Evolutionary conservation across 2,113 vertebrate species (phyloP).

Genomic region (Dipodomys stephensi): DNA sequence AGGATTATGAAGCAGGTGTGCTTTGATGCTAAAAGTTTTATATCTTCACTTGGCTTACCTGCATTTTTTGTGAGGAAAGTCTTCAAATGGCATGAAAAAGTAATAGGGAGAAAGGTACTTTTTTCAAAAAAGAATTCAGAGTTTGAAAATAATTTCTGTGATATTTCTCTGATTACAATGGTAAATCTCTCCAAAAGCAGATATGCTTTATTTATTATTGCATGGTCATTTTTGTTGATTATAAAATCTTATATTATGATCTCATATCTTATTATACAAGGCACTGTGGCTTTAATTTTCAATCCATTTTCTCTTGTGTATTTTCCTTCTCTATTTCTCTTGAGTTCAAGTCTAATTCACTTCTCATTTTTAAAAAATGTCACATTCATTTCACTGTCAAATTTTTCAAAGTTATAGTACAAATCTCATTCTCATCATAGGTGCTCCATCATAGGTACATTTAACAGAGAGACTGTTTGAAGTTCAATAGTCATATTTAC

Average conservation of each 20-base stretch:
- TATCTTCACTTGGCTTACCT: background rate
- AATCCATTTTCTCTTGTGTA: constrained; percentile 23
- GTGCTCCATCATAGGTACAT: background rate
- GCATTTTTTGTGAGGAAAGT: background rate
- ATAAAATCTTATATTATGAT: constrained; percentile 4
- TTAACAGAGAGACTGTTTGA: constrained; percentile 51
- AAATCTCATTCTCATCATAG: constrained; percentile 46
- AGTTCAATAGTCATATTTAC: constrained; percentile 58
- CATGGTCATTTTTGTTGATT: background rate
- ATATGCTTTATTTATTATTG: constrained; percentile 4
- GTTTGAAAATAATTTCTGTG: background rate
- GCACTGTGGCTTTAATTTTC: constrained; percentile 9
- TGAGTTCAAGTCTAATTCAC: background rate
- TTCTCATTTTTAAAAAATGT: constrained; percentile 31
- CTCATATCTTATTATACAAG: background rate
- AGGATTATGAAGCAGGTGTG: background rate
- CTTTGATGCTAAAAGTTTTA: background rate
- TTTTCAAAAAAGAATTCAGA: background rate
- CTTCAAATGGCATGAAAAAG: background rate
- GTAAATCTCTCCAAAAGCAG: background rate
- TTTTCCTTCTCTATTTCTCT: constrained; percentile 48
- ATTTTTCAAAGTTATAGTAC: constrained; percentile 53
- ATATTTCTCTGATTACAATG: background rate
- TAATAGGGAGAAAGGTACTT: accelerated
- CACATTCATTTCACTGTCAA: constrained; percentile 59